Evolutionary conservation across 1,140 invertebrate genomes (phyloP).

Genomic region (Caenorhabditis tropicalis): DNA sequence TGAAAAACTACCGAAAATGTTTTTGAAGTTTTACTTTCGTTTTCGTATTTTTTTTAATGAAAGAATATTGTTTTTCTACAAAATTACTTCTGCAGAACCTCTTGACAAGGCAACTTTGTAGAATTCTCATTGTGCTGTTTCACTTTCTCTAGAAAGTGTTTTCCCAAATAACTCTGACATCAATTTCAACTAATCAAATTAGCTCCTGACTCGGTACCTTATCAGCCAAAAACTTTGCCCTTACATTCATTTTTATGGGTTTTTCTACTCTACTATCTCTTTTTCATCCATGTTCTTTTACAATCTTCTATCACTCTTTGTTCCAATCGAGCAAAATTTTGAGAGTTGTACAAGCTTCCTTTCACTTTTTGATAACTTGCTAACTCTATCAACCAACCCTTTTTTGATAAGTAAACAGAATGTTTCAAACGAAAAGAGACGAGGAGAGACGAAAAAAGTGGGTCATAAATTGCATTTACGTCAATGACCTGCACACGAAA

Average conservation of each 20-base stretch:
- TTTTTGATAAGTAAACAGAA: conserved; percentile 4
- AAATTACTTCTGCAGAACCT: too few relatives aligned
- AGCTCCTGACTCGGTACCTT: background rate
- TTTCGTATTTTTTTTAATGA: background rate
- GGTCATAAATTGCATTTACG: conserved; percentile 43
- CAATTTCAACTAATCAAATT: background rate
- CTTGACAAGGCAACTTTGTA: too few relatives aligned
- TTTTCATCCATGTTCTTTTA: background rate
- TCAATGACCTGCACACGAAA: conserved; percentile 26
- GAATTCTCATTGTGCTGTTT: too few relatives aligned
- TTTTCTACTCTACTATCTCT: background rate
- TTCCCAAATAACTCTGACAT: background rate
- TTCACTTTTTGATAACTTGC: conserved; percentile 17
- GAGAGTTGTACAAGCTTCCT: conserved; percentile 19
- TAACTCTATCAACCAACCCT: background rate
- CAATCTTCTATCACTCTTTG: conserved; percentile 2
- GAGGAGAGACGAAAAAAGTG: background rate
- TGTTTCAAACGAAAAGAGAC: too few relatives aligned
- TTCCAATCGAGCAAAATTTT: conserved; percentile 3
- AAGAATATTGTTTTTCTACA: background rate
- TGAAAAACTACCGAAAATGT: background rate
- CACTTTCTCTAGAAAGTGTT: background rate
- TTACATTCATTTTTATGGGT: background rate
- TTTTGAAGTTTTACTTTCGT: background rate
- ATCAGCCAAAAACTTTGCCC: background rate